phyloP scores from a whole-genome alignment of 2,113 vertebrate genomes.

The Pelusios castaneus region DNA sequence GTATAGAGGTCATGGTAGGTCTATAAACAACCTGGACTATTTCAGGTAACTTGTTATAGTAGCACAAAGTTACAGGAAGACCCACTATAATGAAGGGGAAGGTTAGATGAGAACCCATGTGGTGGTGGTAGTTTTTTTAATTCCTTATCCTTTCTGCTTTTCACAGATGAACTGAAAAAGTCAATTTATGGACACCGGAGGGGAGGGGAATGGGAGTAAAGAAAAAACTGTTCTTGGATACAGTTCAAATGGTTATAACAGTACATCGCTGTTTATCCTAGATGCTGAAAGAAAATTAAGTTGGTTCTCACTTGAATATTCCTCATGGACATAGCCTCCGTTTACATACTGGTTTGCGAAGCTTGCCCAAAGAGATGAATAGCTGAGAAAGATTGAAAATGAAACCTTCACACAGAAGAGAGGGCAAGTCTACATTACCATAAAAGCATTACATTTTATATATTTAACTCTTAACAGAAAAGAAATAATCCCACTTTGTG shows the following conservation, averaged over 20 bases:
- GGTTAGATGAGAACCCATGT: background rate
- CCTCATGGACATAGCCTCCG: background rate
- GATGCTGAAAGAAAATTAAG: background rate
- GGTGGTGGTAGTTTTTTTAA: background rate
- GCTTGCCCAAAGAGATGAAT: background rate
- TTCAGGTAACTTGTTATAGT: background rate
- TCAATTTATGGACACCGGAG: background rate
- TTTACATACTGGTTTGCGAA: background rate
- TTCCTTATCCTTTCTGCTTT: background rate
- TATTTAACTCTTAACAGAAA: rapidly evolving
- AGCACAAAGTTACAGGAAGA: background rate
- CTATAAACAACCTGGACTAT: background rate
- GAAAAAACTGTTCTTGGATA: background rate
- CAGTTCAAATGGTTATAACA: rapidly evolving
- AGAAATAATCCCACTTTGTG: background rate
- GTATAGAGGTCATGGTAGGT: background rate
- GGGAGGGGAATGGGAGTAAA: background rate
- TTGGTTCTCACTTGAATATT: rapidly evolving
- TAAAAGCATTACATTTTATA: background rate
- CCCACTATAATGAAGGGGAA: background rate
- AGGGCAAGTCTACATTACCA: rapidly evolving
- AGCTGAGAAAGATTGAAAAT: background rate
- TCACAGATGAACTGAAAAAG: background rate
- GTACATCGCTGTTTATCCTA: background rate
- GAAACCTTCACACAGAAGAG: rapidly evolving